Conservation (phyloP, 2,888 invertebrate genomes). For the Pristionchus arcanus region DNA sequence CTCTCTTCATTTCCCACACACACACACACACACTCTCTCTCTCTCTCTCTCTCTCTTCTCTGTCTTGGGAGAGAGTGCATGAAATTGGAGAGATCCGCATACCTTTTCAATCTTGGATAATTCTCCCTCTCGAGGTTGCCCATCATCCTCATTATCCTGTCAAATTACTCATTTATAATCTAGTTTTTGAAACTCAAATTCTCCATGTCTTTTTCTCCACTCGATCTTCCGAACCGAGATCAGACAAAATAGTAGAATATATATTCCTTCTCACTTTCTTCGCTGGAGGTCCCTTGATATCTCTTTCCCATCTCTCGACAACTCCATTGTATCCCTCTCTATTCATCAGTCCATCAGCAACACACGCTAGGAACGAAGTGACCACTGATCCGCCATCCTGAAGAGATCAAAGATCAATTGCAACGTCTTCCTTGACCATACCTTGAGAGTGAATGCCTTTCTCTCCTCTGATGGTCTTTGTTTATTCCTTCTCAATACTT, state of each 20-base stretch:
- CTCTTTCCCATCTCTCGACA: constrained; percentile 18
- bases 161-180: background rate
- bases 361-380: background rate
- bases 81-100: too few species aligned
- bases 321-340: background rate
- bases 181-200: too few species aligned
- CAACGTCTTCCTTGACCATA: background rate
- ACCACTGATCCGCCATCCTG: background rate
- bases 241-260: background rate
- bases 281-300: background rate
- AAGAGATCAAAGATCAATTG: background rate
- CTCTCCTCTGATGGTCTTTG: constrained; percentile 1
- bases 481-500: background rate
- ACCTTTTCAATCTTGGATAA: too few species aligned
- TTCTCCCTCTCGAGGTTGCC: background rate
- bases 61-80: too few species aligned
- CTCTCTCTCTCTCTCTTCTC: too few species aligned
- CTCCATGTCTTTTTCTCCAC: background rate
- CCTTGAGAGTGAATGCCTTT: background rate
- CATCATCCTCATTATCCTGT: background rate
- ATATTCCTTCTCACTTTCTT: background rate
- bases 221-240: background rate
- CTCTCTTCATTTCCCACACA: too few species aligned
- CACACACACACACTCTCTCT: too few species aligned
- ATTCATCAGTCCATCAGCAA: background rate